These are phyloP conservation scores for Drosophila paracracens DNA, from an alignment of 2,888 invertebrate species.

Conservation along the genomic window DNA sequence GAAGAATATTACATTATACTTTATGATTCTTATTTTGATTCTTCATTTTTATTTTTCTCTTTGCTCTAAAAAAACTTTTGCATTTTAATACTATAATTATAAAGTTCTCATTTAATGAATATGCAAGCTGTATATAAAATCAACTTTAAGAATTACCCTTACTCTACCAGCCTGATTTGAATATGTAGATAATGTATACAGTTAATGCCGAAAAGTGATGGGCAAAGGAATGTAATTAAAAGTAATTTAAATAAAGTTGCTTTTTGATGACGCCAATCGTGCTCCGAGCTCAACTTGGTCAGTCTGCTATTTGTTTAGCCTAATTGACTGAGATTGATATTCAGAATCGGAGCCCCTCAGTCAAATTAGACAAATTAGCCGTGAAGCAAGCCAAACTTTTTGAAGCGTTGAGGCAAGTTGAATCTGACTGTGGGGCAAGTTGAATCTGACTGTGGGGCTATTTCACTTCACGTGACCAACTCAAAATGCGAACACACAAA, in stretches of 20 bases:
- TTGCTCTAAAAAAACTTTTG: background rate
- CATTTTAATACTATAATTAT: background rate
- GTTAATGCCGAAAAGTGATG: background rate
- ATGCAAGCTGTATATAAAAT: background rate
- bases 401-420: constrained; percentile 3
- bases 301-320: constrained; percentile 36
- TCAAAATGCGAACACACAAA: background rate
- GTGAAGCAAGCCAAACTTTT: constrained; percentile 51
- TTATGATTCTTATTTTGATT: no score
- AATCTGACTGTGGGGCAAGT: constrained; percentile 14
- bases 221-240: constrained; percentile 1
- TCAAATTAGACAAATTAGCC: constrained; percentile 73
- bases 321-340: constrained; percentile 73
- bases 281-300: background rate
- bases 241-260: constrained; percentile 53
- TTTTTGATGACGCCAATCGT: background rate
- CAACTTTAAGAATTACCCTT: background rate
- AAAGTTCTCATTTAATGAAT: background rate
- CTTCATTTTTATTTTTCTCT: background rate
- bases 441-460: constrained; percentile 17
- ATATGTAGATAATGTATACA: background rate
- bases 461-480: constrained; percentile 32
- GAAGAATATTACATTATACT: background rate
- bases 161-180: background rate
- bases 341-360: constrained; percentile 18